A percentile compares a stretch with the other conserved stretches of the same genome.
Conservation (phyloP, 2,797 vertebrate genomes). For the Pempheris klunzingeri region DNA sequence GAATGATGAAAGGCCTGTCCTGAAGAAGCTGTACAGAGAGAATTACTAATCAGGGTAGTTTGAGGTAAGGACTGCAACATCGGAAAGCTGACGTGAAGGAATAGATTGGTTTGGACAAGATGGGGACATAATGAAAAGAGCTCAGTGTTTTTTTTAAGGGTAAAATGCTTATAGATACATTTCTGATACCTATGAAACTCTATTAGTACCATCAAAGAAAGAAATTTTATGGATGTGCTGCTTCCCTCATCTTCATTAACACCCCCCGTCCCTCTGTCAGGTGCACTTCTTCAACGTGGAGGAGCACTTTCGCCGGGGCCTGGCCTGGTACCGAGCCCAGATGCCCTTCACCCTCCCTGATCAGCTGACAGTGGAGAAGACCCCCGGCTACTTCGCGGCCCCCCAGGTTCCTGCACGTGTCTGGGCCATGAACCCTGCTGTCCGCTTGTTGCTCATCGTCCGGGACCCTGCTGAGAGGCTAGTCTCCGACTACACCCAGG, state of each 20-base stretch:
- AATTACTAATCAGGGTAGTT: constrained; percentile 11
- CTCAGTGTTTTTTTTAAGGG: background rate
- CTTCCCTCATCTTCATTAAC: background rate
- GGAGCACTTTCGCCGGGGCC: constrained; percentile 84
- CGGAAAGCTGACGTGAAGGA: background rate
- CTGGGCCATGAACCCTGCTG: constrained; percentile 81
- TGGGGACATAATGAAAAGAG: constrained; percentile 16
- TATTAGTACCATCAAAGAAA: background rate
- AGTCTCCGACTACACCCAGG: constrained; percentile 90
- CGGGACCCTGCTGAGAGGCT: constrained; percentile 88
- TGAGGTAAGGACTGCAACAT: constrained; percentile 24
- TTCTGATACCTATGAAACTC: background rate
- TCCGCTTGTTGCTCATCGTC: constrained; percentile 86
- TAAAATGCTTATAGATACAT: background rate
- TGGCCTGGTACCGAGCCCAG: constrained; percentile 88
- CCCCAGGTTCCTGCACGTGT: constrained; percentile 81
- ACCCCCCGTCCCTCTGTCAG: constrained; percentile 44
- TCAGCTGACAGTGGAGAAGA: constrained; percentile 89
- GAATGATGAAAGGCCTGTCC: constrained; percentile 36
- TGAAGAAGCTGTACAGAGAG: constrained; percentile 6
- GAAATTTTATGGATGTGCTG: background rate
- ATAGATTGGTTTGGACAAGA: constrained; percentile 38
- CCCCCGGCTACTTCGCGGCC: constrained; percentile 88
- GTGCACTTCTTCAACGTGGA: constrained; percentile 90
- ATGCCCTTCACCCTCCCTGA: constrained; percentile 83